Evolutionary conservation across 2,113 vertebrate species (phyloP).

Genomic region (Lethenteron reissneri): DNA sequence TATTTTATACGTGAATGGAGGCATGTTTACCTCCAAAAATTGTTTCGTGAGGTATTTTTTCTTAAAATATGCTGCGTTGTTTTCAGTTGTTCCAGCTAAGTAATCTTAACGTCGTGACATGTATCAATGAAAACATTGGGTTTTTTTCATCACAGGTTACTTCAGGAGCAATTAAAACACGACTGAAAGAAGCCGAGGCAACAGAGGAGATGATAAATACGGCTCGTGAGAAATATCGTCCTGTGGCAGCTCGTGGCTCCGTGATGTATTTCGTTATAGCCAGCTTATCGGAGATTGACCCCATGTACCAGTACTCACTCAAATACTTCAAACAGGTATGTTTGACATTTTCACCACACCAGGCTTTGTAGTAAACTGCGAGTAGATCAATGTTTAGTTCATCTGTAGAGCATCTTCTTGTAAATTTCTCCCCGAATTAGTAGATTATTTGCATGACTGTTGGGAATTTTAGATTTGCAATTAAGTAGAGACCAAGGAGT

Average conservation of each 20-base stretch:
- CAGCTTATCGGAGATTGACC: slow-evolving; percentile 44
- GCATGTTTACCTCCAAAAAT: too few species aligned
- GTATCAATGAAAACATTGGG: background rate
- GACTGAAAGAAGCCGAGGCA: slow-evolving; percentile 32
- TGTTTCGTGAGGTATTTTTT: too few species aligned
- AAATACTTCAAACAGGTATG: slow-evolving; percentile 56
- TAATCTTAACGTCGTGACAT: too few species aligned
- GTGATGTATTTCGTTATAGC: slow-evolving; percentile 39
- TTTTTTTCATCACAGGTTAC: slow-evolving; percentile 20
- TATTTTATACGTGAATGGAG: too few species aligned
- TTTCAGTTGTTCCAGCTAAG: too few species aligned
- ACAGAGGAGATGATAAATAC: slow-evolving; percentile 35
- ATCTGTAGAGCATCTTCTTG: background rate
- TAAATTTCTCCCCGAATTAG: too few species aligned
- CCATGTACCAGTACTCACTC: slow-evolving; percentile 47
- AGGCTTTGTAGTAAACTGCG: too few species aligned
- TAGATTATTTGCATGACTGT: too few species aligned
- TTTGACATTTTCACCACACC: background rate
- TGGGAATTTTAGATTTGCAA: too few species aligned
- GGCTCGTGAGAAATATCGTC: slow-evolving; percentile 29
- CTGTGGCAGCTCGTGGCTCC: slow-evolving; percentile 32
- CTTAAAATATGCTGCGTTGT: too few species aligned
- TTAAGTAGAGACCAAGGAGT: too few species aligned
- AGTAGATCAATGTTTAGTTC: background rate
- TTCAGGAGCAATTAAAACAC: slow-evolving; percentile 31